Conservation (phyloP, 2,888 invertebrate genomes). For the Zootermopsis nevadensis region DNA sequence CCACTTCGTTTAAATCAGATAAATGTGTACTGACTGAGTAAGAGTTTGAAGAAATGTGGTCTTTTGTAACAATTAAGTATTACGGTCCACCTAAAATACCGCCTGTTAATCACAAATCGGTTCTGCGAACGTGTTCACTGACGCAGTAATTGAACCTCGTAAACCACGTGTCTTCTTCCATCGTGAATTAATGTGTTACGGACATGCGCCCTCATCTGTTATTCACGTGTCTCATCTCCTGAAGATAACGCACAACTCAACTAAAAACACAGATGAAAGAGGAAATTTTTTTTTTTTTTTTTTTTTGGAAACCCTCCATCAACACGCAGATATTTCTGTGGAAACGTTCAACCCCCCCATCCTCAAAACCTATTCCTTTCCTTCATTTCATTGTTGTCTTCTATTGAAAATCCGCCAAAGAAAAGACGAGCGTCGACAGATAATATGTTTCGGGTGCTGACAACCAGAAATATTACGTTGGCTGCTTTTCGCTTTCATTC, state of each 20-base stretch:
- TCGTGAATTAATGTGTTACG: too few relatives aligned
- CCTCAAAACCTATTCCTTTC: not conserved
- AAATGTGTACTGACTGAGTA: too few relatives aligned
- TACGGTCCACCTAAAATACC: too few relatives aligned
- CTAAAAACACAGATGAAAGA: not conserved
- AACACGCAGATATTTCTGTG: not conserved
- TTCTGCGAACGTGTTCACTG: too few relatives aligned
- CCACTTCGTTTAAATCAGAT: too few relatives aligned
- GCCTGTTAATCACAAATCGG: too few relatives aligned
- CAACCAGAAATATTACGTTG: conserved; percentile 32
- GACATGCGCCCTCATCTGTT: not conserved
- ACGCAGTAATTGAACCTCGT: too few relatives aligned
- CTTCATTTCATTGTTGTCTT: conserved; percentile 19
- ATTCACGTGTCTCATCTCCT: not conserved
- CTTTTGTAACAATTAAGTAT: too few relatives aligned
- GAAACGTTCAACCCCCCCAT: not conserved
- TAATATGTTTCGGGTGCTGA: conserved; percentile 16
- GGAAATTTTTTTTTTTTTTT: too few relatives aligned
- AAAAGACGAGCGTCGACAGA: conserved; percentile 28
- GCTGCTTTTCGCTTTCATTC: not conserved
- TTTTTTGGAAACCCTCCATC: too few relatives aligned
- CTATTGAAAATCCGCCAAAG: conserved; percentile 18
- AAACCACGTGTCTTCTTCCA: too few relatives aligned
- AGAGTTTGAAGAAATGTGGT: too few relatives aligned
- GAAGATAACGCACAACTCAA: not conserved